Base-by-base conservation (phyloP, 2,113 vertebrate species). In the Otolemur garnettii region DNA sequence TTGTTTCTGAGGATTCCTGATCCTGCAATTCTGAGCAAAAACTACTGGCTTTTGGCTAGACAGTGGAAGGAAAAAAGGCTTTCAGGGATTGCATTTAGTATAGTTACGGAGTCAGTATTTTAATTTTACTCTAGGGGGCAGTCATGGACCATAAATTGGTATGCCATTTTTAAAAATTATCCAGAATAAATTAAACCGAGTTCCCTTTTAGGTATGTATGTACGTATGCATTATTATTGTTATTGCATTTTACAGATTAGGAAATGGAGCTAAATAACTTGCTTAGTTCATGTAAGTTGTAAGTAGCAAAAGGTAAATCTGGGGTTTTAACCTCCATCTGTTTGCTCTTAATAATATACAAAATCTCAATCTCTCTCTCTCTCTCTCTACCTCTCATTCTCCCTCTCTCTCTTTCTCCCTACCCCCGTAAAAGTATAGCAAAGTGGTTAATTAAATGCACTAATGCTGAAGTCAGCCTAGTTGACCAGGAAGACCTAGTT, bases 81-180 rank as follows among this genome's bases (percentile, higher is more conserved):
- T 81, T 93, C 18, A n/a, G 3, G 5, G 35, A 59, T 57, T 72
- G 1, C 69, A 24, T 11, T 78, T 22, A 75, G 35, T 33, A 15
- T 7, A 21, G 33, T 60, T 86, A 55, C 21, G 22, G 55, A 68
- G 68, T 19, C 42, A 17, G 1, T 71, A 30, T 87, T 94, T 96
- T 71, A 80, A 83, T 80, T 22, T 93, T 84, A 68, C 96, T 90
- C 84, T 80, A 96, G 96, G 82, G 90, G 97, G 96, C 95, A 92
- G 77, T 87, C 90, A 45, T 62, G 35, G 92, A 96, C 38, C 66
- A 93, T 38, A 96, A 83, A 84, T 87, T 87, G 30, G 45, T 50
- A 80, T 9, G 17, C 53, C n/a, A 26, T 1, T 69, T 82, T n/a
- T 22, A 30, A 59, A 68, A 94, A 77, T 38, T 60, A 71, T 17